Conservation (phyloP, 2,797 vertebrate species). For the Malurus splendens region DNA sequence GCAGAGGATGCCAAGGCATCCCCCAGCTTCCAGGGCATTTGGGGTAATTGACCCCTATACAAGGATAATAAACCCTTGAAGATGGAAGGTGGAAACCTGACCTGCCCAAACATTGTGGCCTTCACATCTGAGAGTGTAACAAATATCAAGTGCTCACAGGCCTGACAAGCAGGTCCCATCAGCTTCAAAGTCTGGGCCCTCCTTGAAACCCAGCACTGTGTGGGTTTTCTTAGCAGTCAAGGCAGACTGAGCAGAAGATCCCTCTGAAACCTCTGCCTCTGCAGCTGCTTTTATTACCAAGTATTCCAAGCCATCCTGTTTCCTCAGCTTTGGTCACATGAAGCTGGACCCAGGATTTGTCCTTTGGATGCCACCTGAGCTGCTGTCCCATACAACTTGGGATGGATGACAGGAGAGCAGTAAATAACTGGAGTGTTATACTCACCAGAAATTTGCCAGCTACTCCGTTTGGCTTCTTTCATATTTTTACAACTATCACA, state of each 20-base stretch:
- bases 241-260: background rate
- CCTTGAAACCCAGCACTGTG: accelerated
- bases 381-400: background rate
- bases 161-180: background rate
- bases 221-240: background rate
- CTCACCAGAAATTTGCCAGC: background rate
- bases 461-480: background rate
- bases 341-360: background rate
- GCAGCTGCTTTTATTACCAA: background rate
- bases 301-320: background rate
- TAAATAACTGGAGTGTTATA: background rate
- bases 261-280: background rate
- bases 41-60: background rate
- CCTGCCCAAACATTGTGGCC: background rate
- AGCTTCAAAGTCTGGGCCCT: background rate
- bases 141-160: background rate
- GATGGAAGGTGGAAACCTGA: background rate
- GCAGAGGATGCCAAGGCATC: background rate
- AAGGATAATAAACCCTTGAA: background rate
- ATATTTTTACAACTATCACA: background rate
- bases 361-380: background rate
- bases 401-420: background rate
- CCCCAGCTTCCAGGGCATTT: background rate
- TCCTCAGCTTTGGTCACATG: background rate
- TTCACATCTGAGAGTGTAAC: background rate